Percentiles rank a stretch among this genome's conserved stretches.
Conservation (phyloP, 2,113 vertebrate species). For the Rhinichthys klamathensis region DNA sequence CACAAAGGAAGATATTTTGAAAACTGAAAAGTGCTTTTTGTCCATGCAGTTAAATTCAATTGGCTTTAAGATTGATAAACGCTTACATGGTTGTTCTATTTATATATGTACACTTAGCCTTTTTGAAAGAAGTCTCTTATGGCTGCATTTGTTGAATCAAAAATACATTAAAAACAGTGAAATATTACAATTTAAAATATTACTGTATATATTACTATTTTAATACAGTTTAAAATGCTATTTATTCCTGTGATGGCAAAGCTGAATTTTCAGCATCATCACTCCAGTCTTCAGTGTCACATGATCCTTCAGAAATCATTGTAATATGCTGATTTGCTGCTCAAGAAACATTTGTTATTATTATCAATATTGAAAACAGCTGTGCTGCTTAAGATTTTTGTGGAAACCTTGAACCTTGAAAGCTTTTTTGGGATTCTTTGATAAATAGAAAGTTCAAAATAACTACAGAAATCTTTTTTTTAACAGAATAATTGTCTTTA, state of each 20-base stretch:
- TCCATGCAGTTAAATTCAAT: no score
- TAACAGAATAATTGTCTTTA: not conserved
- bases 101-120: not conserved
- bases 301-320: not conserved
- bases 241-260: not conserved
- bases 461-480: not conserved
- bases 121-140: not conserved
- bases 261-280: not conserved
- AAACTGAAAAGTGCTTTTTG: not conserved
- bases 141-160: not conserved
- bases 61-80: no score
- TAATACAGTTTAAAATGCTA: not conserved
- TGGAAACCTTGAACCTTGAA: no score
- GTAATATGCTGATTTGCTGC: not conserved
- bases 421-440: not conserved
- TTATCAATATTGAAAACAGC: no score
- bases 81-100: no score
- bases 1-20: not conserved
- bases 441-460: not conserved
- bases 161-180: not conserved
- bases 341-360: no score
- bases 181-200: not conserved
- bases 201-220: not conserved
- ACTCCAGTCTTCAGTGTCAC: not conserved
- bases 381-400: no score